These are phyloP conservation scores for Gila orcuttii DNA, from an alignment of 2,113 vertebrate genomes.

Conservation along the genomic window DNA sequence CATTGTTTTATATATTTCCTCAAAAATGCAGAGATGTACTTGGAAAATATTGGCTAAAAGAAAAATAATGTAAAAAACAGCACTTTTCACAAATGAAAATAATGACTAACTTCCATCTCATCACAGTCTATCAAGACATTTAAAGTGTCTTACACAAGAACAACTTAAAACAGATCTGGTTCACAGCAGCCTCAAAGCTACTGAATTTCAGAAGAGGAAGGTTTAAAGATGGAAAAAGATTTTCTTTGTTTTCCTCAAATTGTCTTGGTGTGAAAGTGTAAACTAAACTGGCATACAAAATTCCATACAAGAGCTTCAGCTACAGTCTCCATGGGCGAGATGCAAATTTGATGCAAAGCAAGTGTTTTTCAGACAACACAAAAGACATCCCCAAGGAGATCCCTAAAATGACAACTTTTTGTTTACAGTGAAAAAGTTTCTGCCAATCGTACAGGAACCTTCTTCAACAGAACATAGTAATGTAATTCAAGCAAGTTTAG, in stretches of 20 bases:
- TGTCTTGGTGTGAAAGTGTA: slow-evolving; percentile 7
- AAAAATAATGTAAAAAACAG: neutral
- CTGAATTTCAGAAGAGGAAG: neutral
- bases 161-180: neutral
- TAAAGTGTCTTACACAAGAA: neutral
- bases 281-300: neutral
- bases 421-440: neutral
- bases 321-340: neutral
- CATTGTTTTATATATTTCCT: neutral
- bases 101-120: neutral
- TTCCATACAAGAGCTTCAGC: neutral
- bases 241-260: neutral
- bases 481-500: neutral
- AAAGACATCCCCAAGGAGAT: neutral
- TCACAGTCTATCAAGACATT: neutral
- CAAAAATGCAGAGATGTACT: neutral
- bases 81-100: neutral
- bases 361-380: neutral
- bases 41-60: neutral
- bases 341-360: slow-evolving; percentile 4
- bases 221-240: neutral
- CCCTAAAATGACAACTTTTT: neutral
- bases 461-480: neutral
- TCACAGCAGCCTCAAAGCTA: neutral
- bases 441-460: neutral